phyloP scores from a whole-genome alignment of 2,797 vertebrate species.

The Syndactyla subalaris region DNA sequence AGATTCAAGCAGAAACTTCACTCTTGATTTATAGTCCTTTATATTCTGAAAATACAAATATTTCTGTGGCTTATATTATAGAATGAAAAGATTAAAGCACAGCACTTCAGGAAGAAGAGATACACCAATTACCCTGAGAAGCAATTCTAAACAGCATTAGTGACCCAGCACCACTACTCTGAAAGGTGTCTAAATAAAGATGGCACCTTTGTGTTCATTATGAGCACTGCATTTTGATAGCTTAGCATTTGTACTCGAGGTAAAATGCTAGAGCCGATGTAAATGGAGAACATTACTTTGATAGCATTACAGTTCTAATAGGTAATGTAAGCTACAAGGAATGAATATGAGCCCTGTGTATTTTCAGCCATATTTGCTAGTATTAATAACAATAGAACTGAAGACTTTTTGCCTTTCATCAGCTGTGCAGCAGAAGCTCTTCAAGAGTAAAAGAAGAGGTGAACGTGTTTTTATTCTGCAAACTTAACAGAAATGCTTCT shows the following conservation, averaged over 20 bases:
- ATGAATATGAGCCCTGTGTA: not conserved
- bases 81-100: conserved; percentile 30
- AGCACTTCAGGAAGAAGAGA: not conserved
- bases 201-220: conserved; percentile 3
- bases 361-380: not conserved
- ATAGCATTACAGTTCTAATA: not conserved
- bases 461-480: not conserved
- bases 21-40: not conserved
- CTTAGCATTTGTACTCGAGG: not conserved
- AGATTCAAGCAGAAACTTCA: not conserved
- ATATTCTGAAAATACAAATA: not conserved
- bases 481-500: not conserved
- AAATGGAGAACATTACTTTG: conserved; percentile 24
- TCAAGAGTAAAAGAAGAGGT: not conserved
- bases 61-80: not conserved
- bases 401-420: not conserved
- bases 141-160: conserved; percentile 1
- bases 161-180: not conserved
- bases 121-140: not conserved
- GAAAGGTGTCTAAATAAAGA: not conserved
- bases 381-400: not conserved
- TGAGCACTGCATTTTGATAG: not conserved
- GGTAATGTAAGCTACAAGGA: not conserved
- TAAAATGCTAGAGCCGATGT: not conserved
- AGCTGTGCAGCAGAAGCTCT: not conserved